Evolutionary conservation across 37 sponge, comb jelly and placozoan species (phyloP).

Genomic region (Crambe crambe): DNA sequence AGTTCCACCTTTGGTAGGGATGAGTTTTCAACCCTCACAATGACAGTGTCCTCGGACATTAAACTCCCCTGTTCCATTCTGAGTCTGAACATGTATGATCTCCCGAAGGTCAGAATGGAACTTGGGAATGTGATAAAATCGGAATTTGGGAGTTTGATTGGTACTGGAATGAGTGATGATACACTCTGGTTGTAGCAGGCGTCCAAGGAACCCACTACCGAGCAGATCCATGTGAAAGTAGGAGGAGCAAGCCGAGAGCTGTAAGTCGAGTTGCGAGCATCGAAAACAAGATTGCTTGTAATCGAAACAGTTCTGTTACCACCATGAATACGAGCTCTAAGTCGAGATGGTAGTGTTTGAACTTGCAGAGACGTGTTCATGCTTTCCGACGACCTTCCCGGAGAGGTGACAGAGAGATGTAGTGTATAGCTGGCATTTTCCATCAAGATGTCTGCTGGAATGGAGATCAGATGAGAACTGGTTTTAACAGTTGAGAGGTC

Average conservation of each 20-base stretch:
- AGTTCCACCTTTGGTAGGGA: constrained; percentile 38
- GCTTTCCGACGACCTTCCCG: background rate
- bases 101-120: constrained; percentile 6
- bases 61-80: constrained; percentile 9
- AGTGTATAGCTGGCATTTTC: constrained; percentile 22
- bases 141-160: constrained; percentile 28
- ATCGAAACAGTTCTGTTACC: constrained; percentile 34
- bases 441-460: constrained; percentile 28
- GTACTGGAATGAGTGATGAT: background rate
- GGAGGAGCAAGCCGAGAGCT: background rate
- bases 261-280: constrained; percentile 36
- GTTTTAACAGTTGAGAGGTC: constrained; percentile 3
- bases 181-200: constrained; percentile 61
- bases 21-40: background rate
- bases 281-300: constrained; percentile 34
- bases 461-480: constrained; percentile 10
- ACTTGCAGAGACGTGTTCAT: constrained; percentile 4
- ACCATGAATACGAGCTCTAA: constrained; percentile 43
- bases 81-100: constrained; percentile 41
- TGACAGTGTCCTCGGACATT: constrained; percentile 6
- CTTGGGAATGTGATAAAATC: constrained; percentile 32
- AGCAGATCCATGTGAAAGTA: constrained; percentile 49
- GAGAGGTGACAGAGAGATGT: constrained; percentile 1
- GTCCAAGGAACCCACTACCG: constrained; percentile 15
- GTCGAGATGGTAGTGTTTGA: background rate